Evolutionary conservation across 2,113 vertebrate genomes (phyloP), one percentile per base, ranked within the genome.

Genomic region (Silurus glanis): DNA sequence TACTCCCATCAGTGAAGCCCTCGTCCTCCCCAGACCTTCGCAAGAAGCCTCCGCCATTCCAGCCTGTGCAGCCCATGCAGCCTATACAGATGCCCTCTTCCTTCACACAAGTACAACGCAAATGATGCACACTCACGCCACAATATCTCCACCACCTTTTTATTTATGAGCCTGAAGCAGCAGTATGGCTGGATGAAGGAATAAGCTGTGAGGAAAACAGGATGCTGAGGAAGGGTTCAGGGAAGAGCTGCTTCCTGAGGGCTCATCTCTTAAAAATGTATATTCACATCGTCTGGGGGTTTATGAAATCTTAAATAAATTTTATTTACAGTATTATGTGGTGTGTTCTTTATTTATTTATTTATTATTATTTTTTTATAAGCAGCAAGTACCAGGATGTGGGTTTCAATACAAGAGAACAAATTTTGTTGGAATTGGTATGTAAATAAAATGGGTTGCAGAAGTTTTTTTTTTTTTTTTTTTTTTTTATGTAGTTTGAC

Each of bases 21-120:
- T 94, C 95, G 85, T 95, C 96, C 0, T 94, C 95, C 17, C 94
- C 94, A 5, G 98, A 99, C 80, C 91, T 96, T 78, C 92, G 96
- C 84, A 98, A 97, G 94, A 99, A 98, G 89, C 84, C 92, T 2
- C 92, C 0, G 89, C 94, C 89, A 90, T 96, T 89, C 95, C 96
- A 95, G 91, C 89, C 96, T 0, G 92, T 95, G 21, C 96, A 97
- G 89, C 94, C 96, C 0, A 89, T 96, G 83, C 97, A 97, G 91
- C 96, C 97, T 86, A 95, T 97, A 90, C 96, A 98, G 91, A 94
- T 97, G 93, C 95, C 97, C 80, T 91, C 93, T 0, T 90, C 97
- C 47, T 99, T 99, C 91, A 96, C 96, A 91, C 94, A 96, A 49
- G 96, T 96, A n/a, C 97, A 97, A 87, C 96, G 98, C 89, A 99